Evolutionary conservation across 2,113 vertebrate species (phyloP).

Genomic region (Australoheros scitulus): DNA sequence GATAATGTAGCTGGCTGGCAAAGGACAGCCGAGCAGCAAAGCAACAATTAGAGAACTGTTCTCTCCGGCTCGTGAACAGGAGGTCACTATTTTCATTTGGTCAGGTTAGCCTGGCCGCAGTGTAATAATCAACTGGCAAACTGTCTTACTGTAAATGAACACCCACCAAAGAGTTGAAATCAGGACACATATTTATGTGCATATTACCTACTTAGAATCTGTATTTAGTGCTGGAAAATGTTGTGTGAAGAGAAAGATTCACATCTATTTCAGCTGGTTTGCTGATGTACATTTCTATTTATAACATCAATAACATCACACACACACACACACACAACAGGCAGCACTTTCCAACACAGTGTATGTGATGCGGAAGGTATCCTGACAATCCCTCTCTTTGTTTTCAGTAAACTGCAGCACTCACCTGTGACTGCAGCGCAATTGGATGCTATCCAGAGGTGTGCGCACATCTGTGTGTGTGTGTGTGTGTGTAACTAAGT

Average conservation of each 20-base stretch:
- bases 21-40: conserved; percentile 54
- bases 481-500: conserved; percentile 16
- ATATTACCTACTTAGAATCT: not conserved
- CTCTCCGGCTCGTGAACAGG: conserved; percentile 44
- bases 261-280: conserved; percentile 9
- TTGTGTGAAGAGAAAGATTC: conserved; percentile 27
- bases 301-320: conserved; percentile 14
- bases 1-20: conserved; percentile 70
- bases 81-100: conserved; percentile 63
- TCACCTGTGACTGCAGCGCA: conserved; percentile 77
- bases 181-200: conserved; percentile 38
- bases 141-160: conserved; percentile 20
- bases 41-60: conserved; percentile 72
- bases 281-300: conserved; percentile 40
- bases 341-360: conserved; percentile 32
- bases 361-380: conserved; percentile 36
- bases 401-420: conserved; percentile 71
- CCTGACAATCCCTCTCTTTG: conserved; percentile 72
- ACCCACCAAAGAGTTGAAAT: conserved; percentile 46
- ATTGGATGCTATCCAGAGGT: conserved; percentile 62
- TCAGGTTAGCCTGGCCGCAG: conserved; percentile 49
- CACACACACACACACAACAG: not conserved
- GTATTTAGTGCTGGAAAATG: conserved; percentile 26
- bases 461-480: conserved; percentile 11
- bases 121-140: conserved; percentile 58